phyloP scores from a whole-genome alignment of 2,113 vertebrate genomes.

The Mixornis gularis region DNA sequence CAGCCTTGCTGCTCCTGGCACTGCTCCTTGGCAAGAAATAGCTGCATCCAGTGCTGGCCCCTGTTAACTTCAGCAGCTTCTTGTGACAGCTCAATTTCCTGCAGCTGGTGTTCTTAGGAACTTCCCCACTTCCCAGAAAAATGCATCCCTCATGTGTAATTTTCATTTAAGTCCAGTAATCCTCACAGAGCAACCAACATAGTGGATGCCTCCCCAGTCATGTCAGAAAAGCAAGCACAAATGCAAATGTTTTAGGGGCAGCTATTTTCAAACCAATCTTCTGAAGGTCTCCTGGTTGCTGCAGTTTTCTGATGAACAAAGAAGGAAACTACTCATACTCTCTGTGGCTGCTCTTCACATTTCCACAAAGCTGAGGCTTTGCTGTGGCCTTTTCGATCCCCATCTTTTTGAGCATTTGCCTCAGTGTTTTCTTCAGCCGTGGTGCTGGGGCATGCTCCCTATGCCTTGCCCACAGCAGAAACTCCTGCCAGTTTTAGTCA shows the following conservation, averaged over 20 bases:
- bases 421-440: neutral
- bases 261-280: neutral
- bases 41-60: neutral
- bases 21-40: neutral
- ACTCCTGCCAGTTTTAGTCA: neutral
- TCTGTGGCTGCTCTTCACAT: neutral
- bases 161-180: neutral
- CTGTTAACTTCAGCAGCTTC: neutral
- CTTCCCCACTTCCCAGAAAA: neutral
- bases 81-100: neutral
- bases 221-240: neutral
- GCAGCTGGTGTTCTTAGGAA: neutral
- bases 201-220: rapidly evolving
- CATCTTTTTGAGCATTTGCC: neutral
- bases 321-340: neutral
- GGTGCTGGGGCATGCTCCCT: rapidly evolving
- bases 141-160: neutral
- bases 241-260: neutral
- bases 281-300: neutral
- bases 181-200: neutral
- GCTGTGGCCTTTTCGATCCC: neutral
- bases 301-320: neutral
- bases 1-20: neutral
- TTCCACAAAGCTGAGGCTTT: neutral
- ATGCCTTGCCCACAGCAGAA: neutral